phyloP scores from a whole-genome alignment of 2,797 vertebrate genomes.

The Chlorospingus flavigularis region DNA sequence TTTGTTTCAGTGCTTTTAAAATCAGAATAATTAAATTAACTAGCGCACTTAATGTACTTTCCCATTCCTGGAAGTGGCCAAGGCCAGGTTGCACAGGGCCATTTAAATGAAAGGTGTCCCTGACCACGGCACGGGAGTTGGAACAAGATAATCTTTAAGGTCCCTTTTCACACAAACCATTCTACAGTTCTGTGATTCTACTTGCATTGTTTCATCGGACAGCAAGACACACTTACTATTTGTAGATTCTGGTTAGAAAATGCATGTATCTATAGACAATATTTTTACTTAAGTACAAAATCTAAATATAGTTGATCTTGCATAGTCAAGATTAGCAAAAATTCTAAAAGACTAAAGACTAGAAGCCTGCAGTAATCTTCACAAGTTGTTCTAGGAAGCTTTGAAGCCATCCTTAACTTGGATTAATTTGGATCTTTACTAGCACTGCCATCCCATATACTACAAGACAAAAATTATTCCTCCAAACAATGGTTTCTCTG shows the following conservation, averaged over 20 bases:
- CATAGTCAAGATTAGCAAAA: not conserved
- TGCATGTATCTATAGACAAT: not conserved
- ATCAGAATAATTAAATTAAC: not conserved
- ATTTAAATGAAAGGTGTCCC: not conserved
- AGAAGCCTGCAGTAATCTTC: not conserved
- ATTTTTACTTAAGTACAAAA: not conserved
- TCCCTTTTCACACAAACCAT: not conserved
- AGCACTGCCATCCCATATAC: not conserved
- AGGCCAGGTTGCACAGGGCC: not conserved
- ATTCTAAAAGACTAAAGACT: not conserved
- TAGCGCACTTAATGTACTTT: not conserved
- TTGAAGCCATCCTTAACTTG: not conserved
- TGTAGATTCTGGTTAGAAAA: not conserved
- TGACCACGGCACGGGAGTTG: not conserved
- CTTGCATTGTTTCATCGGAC: not conserved
- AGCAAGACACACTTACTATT: not conserved
- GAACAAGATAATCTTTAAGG: not conserved
- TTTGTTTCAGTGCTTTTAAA: not conserved
- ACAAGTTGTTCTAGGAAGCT: not conserved
- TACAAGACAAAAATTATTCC: not conserved
- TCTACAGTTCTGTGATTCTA: not conserved
- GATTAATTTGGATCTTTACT: slow-evolving; percentile 31
- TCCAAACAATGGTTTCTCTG: not conserved
- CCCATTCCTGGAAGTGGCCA: not conserved
- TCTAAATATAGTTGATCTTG: not conserved